Base-by-base conservation (phyloP, 2,113 vertebrate genomes). In the Gila orcuttii region DNA sequence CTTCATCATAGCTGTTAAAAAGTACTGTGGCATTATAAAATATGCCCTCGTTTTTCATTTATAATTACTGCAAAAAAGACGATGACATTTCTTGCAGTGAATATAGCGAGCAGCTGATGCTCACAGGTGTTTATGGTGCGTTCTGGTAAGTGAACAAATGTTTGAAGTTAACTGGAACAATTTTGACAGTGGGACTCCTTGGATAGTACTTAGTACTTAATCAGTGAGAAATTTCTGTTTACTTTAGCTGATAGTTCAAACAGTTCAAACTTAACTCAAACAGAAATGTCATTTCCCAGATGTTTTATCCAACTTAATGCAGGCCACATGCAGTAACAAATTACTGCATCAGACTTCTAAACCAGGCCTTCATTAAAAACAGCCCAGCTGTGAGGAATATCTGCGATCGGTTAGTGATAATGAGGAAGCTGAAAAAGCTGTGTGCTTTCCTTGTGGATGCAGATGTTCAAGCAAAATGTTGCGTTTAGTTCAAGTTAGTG, bases 311-410 rank as follows among this genome's bases (percentile, higher is more conserved):
- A 21, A 60, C 55, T 6, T 79, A 79, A 60, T 60, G 33, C 60
- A n/a, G 33, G 55, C 77, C 77, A 79, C 77, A 79, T 36, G 77
- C 33, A 3, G 55, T 36, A 79, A 39, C 55, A 79, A 21, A 59
- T 39, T 39, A 79, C 23, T 33, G 47, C 75, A 57, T 33, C 50
- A 77, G 47, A 77, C 6, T 15, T 21, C 75, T 79, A 59, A 59
- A 59, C 31, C 55, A 59, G 33, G 39, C 19, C 5, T 79, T 79
- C 52, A 79, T 79, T 79, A 79, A 59, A 79, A 79, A 79, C 77
- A 79, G 55, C 7, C 75, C 75, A 77, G 75, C 75, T 77, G 75
- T 77, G 77, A 79, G 55, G 39, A 79, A 39, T 77, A 21, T 55
- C 77, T 79, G 52, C 19, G n/a, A 60, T 79, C 21, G 7, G 52